These are phyloP conservation scores for Germaria angustata DNA, from an alignment of 2,888 invertebrate genomes.

Conservation along the genomic window DNA sequence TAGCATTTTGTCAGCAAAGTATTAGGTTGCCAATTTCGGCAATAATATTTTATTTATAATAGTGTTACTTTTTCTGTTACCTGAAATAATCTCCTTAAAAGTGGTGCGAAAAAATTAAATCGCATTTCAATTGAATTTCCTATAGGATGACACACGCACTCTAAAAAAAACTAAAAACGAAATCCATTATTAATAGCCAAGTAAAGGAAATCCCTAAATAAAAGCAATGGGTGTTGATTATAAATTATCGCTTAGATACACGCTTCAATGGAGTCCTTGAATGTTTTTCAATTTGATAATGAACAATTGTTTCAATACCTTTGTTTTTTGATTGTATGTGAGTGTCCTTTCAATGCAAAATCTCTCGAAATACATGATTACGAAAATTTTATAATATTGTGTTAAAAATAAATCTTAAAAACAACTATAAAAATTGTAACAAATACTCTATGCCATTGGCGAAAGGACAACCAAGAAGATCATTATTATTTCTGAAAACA, in stretches of 20 bases:
- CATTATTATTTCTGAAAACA: conserved; percentile 39
- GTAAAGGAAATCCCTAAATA: conserved; percentile 29
- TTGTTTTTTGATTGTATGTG: not conserved
- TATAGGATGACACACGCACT: not conserved
- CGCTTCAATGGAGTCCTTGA: conserved; percentile 63
- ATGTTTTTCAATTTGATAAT: conserved; percentile 56
- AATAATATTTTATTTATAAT: conserved; percentile 5
- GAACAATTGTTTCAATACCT: conserved; percentile 42
- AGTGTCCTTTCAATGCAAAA: not conserved
- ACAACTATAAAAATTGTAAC: conserved; percentile 48
- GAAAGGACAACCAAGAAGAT: not conserved
- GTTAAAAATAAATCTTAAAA: conserved; percentile 31
- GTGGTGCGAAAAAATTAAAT: conserved; percentile 64
- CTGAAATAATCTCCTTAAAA: conserved; percentile 62
- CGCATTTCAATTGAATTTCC: conserved; percentile 48
- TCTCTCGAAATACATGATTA: conserved; percentile 18
- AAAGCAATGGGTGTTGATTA: conserved; percentile 42
- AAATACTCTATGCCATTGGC: not conserved
- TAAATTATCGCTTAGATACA: conserved; percentile 54
- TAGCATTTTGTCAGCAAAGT: not conserved
- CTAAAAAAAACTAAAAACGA: not conserved
- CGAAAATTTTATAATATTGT: conserved; percentile 32
- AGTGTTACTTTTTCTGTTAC: conserved; percentile 45
- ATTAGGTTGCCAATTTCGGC: conserved; percentile 41
- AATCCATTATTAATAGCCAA: conserved; percentile 17